Base-by-base conservation (phyloP, 2,888 invertebrate species). In the Epirrita christyi region DNA sequence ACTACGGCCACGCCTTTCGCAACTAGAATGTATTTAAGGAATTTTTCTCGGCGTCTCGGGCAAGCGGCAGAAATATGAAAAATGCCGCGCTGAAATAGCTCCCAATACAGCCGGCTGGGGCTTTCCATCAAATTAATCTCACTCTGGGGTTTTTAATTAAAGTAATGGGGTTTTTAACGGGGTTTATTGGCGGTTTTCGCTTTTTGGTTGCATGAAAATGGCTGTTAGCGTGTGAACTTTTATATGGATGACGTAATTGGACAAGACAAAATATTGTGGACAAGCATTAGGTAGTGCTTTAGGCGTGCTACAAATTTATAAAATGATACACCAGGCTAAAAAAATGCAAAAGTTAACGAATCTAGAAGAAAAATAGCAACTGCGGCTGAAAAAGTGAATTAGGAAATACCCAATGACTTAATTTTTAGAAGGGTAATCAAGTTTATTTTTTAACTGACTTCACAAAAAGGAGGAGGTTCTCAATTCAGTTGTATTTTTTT, bases 11-110 rank as follows among this genome's bases (percentile, higher is more conserved):
- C 36, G 52, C 32, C 51, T 40, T 53, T 61, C 52, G 7, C 48
- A 43, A 40, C 37, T 55, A 53, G 55, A 55, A 59, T 65, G 59
- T 70, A 72, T 73, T 72, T 59, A 58, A 64, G 65, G 71, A 65
- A 75, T 70, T 48, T 62, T 47, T 59, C 40, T 38, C 50, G 55
- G 15, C 46, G 36, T 45, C 45, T 36, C 40, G 2, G 34, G 27
- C 29, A 48, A 38, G 14, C 44, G 55, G 13, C 10, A 27, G 50
- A 51, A 50, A 54, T 50, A 51, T 59, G 54, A 59, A 55, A 64
- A 61, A 64, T 64, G 55, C 63, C 58, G 34, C 41, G 52, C 21
- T 43, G 34, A 41, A 53, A 55, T 50, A 55, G 36, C 47, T 21
- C 54, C 54, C 42, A 54, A 54, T 48, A 47, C 42, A n/a, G 21